Percentiles rank a stretch among this genome's conserved stretches.
Evolutionary conservation across 2,113 vertebrate species (phyloP).

Genomic region (Nothocercus nigrocapillus): DNA sequence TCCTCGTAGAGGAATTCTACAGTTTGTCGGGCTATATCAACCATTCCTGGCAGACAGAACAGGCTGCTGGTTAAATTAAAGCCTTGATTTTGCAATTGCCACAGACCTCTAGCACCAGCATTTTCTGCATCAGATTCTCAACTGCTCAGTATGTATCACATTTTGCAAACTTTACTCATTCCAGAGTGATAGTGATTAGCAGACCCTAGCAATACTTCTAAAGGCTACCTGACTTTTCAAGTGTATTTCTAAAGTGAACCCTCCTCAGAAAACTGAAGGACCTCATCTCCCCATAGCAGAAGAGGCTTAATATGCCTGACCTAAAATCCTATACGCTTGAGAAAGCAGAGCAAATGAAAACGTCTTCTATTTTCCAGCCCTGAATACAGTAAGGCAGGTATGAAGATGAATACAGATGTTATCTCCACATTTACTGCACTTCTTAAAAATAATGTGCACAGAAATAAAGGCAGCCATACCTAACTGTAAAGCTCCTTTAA

Average conservation of each 20-base stretch:
- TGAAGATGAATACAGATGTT: neutral
- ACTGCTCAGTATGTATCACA: neutral
- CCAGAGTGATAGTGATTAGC: neutral
- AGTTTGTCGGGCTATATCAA: constrained; percentile 96
- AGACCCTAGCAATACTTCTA: neutral
- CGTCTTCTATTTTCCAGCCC: neutral
- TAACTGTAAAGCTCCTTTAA: constrained; percentile 96
- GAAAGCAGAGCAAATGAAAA: neutral
- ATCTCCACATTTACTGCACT: neutral
- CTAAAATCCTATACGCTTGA: neutral
- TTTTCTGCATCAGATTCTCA: neutral
- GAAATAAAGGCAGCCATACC: constrained; percentile 76
- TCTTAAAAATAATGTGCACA: fast-evolving
- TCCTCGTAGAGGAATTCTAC: constrained; percentile 99
- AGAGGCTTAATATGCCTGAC: neutral
- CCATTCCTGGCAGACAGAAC: constrained; percentile 83
- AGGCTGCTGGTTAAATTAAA: neutral
- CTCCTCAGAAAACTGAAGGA: neutral
- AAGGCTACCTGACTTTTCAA: neutral
- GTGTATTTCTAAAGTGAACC: neutral
- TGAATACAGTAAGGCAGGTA: neutral
- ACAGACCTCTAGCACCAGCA: neutral
- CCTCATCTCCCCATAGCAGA: neutral
- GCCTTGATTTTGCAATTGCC: neutral
- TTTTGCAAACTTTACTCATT: neutral